Percentiles rank a stretch among this genome's conserved stretches.
phyloP scores from a whole-genome alignment of 2,113 vertebrate species.

The Ranitomeya variabilis region DNA sequence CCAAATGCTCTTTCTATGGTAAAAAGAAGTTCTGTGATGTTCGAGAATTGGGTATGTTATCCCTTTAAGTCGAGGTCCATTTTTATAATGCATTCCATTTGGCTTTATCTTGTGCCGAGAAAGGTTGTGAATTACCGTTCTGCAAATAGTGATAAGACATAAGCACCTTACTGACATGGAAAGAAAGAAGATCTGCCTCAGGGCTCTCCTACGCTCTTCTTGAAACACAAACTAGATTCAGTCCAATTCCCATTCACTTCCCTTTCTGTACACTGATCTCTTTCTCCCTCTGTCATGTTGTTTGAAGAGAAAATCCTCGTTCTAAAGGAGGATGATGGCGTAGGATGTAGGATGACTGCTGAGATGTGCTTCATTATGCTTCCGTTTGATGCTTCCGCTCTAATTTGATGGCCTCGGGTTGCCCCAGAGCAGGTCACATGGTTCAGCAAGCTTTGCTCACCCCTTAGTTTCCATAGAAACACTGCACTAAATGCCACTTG shows the following conservation, averaged over 20 bases:
- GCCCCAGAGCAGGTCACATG: slow-evolving; percentile 37
- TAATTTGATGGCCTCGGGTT: slow-evolving; percentile 51
- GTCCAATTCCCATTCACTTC: slow-evolving; percentile 5
- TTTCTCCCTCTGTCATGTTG: slow-evolving; percentile 17
- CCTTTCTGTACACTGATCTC: background rate
- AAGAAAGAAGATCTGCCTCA: slow-evolving; percentile 16
- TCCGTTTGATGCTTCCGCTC: slow-evolving; percentile 37
- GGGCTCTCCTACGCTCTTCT: background rate
- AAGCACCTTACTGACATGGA: slow-evolving; percentile 43
- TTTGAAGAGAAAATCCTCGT: background rate
- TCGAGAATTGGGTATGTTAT: background rate
- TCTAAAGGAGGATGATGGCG: slow-evolving; percentile 3
- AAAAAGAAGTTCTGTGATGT: slow-evolving; percentile 5
- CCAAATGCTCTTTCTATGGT: background rate
- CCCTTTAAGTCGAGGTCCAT: background rate
- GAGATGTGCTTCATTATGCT: slow-evolving; percentile 43
- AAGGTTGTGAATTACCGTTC: slow-evolving; percentile 26
- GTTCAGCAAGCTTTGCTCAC: slow-evolving; percentile 22
- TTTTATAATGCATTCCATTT: background rate
- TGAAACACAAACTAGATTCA: slow-evolving; percentile 27
- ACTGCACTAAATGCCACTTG: background rate
- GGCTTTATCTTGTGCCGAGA: slow-evolving; percentile 16
- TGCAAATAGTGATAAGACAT: slow-evolving; percentile 46
- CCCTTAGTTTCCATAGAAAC: slow-evolving; percentile 42
- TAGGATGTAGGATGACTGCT: slow-evolving; percentile 20